Evolutionary conservation across 2,113 vertebrate species (phyloP), one percentile per base, ranked within the genome.

Genomic region (Lanius collurio): DNA sequence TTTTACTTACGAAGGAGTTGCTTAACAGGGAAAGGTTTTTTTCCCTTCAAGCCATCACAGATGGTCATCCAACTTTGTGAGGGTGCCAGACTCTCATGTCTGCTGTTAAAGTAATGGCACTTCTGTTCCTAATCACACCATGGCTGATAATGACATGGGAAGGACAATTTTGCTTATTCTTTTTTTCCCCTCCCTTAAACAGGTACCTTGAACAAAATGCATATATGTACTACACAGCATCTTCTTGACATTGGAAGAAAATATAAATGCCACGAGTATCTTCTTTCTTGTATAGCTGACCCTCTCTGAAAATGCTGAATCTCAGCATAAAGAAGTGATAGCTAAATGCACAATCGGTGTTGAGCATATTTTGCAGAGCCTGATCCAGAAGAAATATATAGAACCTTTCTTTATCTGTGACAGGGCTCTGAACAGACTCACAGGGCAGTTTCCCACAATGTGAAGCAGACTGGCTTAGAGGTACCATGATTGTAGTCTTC

Each of bases 61-160:
- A 64, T 0, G 1, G 59, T 46, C 67, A 65, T 57, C 41, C 0
- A 0, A 31, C 15, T 68, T 63, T 31, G 62, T 73, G 62, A 69
- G 33, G 46, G 71, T 69, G 70, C 70, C 85, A 95, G 92, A 73
- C 82, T 83, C 49, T 80, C 44, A 56, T 0, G 0, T 65, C 85
- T 84, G 69, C 67, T 90, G 22, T 82, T 89, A 20, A 22, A 79
- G 55, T 47, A 41, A 37, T 56, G 63, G 39, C 83, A 33, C 37
- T 88, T 79, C 67, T 74, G 55, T 53, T 92, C 55, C 59, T 88
- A 41, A 85, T 60, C 88, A 62, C 50, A 57, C 46, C 8, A 4
- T 27, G 46, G 46, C 59, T 83, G 21, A 52, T 57, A 88, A 83
- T 62, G 76, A 83, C 76, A 76, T 5, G 10, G 50, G 42, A 92